Evolutionary conservation across 2,797 vertebrate species (phyloP), one percentile per base, ranked within the genome.

Genomic region (Mallotus villosus): DNA sequence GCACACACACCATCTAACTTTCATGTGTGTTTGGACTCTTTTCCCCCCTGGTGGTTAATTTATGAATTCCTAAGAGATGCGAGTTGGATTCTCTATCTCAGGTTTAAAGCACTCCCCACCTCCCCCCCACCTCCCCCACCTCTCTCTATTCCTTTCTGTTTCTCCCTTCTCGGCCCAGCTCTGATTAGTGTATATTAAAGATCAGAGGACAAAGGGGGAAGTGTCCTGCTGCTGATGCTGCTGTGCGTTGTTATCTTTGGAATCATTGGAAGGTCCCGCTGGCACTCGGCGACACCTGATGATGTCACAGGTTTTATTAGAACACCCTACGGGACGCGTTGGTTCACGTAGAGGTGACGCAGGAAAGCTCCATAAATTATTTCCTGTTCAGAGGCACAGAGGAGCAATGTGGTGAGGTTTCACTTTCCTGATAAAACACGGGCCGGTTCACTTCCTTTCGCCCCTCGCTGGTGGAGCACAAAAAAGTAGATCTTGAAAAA

Each of bases 201-300:
- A 95, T 95, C 92, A 94, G 88, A 96, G 90, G 87, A 79, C 84
- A 84, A 34, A 72, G 76, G 88, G 92, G 95, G 95, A 96, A 95
- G 94, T 93, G 91, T 88, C 94, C 93, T 85, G 92, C 93, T 93
- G 95, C 88, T 94, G 83, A 82, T 82, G 90, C 92, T 90, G 93
- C 93, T 93, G 87, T 89, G 91, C 87, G 88, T 88, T 95, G 95
- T 96, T 97, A 91, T 95, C 93, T 95, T 96, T 96, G 95, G 95
- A 95, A 91, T 88, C 90, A 89, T 88, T 91, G 88, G 88, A 89
- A 78, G 81, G 87, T 93, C 93, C 93, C 88, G 88, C 87, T 87
- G 92, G 90, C 87, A 85, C 91, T 89, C 88, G 88, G 85, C 94
- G 90, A 89, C 88, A 88, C 86, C 87, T 92, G 91, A 89, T 93